Percentiles rank a stretch among this genome's conserved stretches.
Conservation (phyloP, 1,140 invertebrate species). For the Drosophila bifasciata region DNA sequence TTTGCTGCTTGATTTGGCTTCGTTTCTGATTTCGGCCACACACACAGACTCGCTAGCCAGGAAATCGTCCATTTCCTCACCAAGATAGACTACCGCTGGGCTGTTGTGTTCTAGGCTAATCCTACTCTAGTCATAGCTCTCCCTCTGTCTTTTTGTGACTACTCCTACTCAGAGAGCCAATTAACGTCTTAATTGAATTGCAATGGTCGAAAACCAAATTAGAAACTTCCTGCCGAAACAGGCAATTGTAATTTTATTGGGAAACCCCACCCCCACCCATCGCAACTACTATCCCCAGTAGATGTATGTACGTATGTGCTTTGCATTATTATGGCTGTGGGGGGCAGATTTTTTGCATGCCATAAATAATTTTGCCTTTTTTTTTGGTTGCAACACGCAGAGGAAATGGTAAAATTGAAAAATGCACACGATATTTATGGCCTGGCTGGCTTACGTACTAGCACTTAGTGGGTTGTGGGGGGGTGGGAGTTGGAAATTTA, state of each 20-base stretch:
- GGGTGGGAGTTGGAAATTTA: conserved; percentile 25
- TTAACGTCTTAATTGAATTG: conserved; percentile 78
- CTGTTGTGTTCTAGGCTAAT: conserved; percentile 50
- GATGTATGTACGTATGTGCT: too few relatives aligned
- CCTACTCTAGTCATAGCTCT: conserved; percentile 1
- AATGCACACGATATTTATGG: conserved; percentile 61
- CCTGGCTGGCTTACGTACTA: conserved; percentile 16
- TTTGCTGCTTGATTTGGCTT: conserved; percentile 76
- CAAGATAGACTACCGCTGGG: conserved; percentile 28
- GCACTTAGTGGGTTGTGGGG: conserved; percentile 18
- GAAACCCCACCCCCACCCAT: too few relatives aligned
- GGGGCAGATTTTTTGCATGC: conserved; percentile 38
- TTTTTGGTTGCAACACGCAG: conserved; percentile 20
- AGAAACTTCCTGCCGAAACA: conserved; percentile 18
- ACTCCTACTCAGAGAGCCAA: conserved; percentile 53
- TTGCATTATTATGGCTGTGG: conserved; percentile 53
- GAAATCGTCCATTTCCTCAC: conserved; percentile 69
- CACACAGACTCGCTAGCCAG: conserved; percentile 4
- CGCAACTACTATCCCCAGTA: too few relatives aligned
- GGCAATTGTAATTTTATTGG: conserved; percentile 62
- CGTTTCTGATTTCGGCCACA: conserved; percentile 37
- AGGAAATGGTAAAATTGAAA: conserved; percentile 56
- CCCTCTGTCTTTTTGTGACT: conserved; percentile 35
- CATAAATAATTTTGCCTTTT: conserved; percentile 60
- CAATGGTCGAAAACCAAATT: conserved; percentile 36